Conservation (phyloP, 1,140 invertebrate genomes). For the Aphaenogaster ashmeadi region DNA sequence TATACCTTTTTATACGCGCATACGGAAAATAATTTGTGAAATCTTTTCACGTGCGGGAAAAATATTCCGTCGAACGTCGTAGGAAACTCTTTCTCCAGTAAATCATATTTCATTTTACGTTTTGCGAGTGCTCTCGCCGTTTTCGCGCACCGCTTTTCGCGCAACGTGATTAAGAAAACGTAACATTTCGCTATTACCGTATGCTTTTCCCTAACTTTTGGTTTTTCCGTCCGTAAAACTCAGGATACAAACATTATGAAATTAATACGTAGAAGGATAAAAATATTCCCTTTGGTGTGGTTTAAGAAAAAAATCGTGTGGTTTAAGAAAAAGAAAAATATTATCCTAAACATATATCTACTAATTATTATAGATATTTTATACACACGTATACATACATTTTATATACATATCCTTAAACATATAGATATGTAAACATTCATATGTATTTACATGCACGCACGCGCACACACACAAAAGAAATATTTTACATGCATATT, state of each 20-base stretch:
- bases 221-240: background rate
- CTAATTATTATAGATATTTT: background rate
- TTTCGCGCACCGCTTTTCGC: constrained; percentile 2
- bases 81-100: constrained; percentile 1
- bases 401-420: no score
- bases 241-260: background rate
- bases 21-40: constrained; percentile 25
- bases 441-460: background rate
- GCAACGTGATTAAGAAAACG: constrained; percentile 35
- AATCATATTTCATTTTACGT: constrained; percentile 21
- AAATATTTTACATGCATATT: background rate
- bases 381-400: background rate
- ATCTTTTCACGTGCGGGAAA: constrained; percentile 18
- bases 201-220: constrained; percentile 5
- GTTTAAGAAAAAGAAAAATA: background rate
- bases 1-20: background rate
- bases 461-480: background rate
- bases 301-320: background rate
- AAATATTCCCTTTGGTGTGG: background rate
- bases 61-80: constrained; percentile 27
- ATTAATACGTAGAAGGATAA: background rate
- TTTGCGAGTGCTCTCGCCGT: constrained; percentile 11
- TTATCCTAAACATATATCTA: background rate
- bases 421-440: background rate
- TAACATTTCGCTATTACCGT: constrained; percentile 16